A percentile compares a stretch with the other conserved stretches of the same genome.
Conservation (phyloP, 2,113 vertebrate species). For the Spea bombifrons region DNA sequence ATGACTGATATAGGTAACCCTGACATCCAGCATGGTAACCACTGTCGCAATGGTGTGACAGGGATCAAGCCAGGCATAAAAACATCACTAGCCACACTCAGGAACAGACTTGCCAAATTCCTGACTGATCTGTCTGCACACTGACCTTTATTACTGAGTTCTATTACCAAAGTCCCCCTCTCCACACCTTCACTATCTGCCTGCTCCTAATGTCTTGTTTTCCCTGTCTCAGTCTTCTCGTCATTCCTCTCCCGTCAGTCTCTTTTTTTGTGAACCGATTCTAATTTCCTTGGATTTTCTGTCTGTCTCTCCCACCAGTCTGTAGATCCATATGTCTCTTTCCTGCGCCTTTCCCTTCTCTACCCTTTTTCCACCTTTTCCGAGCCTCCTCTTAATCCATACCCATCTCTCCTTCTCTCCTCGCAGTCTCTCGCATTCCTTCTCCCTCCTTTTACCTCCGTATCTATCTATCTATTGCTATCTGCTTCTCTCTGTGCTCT, state of each 20-base stretch:
- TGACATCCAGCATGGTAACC: constrained; percentile 22
- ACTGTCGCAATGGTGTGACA: neutral
- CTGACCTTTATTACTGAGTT: too few relatives aligned
- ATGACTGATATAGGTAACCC: constrained; percentile 16
- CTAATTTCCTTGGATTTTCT: neutral
- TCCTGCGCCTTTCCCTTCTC: neutral
- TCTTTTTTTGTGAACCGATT: neutral
- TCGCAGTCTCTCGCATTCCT: constrained; percentile 6
- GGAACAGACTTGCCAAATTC: constrained; percentile 3
- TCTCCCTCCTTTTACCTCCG: neutral
- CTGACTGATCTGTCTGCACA: neutral
- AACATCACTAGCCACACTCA: constrained; percentile 7
- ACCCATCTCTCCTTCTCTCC: constrained; percentile 17
- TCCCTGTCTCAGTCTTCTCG: neutral
- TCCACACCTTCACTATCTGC: neutral
- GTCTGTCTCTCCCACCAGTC: neutral
- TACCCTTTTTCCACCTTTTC: constrained; percentile 8
- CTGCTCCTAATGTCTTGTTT: neutral
- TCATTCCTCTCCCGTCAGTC: constrained; percentile 4
- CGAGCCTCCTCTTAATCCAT: neutral
- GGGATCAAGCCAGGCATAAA: constrained; percentile 1
- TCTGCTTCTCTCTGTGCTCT: neutral
- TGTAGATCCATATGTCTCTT: neutral
- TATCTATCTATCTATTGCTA: neutral
- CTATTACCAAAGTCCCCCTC: neutral